phyloP scores from a whole-genome alignment of 2,888 invertebrate genomes.

The Byasa hedistus region DNA sequence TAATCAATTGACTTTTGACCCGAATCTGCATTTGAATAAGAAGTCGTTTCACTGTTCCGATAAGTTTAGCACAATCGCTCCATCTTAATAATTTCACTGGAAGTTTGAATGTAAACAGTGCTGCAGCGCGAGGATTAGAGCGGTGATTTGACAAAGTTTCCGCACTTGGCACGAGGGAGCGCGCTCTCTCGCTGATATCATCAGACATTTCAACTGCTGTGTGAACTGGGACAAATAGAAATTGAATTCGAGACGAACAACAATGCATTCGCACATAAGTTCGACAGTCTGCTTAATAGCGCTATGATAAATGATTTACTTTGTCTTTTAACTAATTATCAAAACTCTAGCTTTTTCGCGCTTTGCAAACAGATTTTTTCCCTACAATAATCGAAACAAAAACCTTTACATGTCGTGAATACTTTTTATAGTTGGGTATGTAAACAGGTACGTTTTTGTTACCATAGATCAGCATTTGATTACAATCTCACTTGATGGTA shows the following conservation, averaged over 20 bases:
- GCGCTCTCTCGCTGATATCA: slow-evolving; percentile 40
- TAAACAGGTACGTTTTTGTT: too few species aligned
- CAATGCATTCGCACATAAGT: slow-evolving; percentile 17
- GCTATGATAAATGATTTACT: background rate
- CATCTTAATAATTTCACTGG: slow-evolving; percentile 74
- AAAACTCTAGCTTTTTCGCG: background rate
- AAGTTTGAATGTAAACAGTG: slow-evolving; percentile 66
- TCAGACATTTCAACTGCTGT: slow-evolving; percentile 36
- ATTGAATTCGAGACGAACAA: slow-evolving; percentile 27
- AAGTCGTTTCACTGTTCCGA: slow-evolving; percentile 54
- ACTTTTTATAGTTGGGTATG: background rate
- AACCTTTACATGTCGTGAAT: background rate
- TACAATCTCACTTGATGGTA: too few species aligned
- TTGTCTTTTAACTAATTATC: background rate
- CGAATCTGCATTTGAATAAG: slow-evolving; percentile 72
- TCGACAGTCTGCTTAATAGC: background rate
- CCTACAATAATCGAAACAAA: too few species aligned
- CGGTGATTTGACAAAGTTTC: slow-evolving; percentile 67
- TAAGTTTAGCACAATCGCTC: slow-evolving; percentile 71
- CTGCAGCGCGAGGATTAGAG: slow-evolving; percentile 64
- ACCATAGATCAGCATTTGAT: too few species aligned
- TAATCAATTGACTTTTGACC: slow-evolving; percentile 70
- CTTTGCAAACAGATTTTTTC: background rate
- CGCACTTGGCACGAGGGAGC: slow-evolving; percentile 40
- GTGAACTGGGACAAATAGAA: slow-evolving; percentile 34